Conservation (phyloP, 1,140 invertebrate species). For the Habropoda laboriosa region DNA sequence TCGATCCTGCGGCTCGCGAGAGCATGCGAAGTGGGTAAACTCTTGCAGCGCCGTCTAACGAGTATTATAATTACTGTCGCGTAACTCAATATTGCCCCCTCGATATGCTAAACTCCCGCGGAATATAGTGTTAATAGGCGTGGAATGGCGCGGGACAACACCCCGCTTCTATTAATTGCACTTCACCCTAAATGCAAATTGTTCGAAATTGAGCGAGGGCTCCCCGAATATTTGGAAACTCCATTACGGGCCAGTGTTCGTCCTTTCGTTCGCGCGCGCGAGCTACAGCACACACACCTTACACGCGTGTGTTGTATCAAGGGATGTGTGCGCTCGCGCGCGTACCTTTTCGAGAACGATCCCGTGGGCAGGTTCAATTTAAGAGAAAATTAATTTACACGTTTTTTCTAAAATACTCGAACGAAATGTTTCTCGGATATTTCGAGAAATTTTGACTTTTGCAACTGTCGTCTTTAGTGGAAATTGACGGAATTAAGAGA, state of each 20-base stretch:
- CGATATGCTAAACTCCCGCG: slow-evolving; percentile 79
- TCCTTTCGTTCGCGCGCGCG: slow-evolving; percentile 72
- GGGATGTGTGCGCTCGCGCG: background rate
- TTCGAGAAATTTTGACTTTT: too few species aligned
- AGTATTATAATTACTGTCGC: slow-evolving; percentile 81
- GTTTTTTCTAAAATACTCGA: too few species aligned
- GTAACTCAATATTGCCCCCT: slow-evolving; percentile 79
- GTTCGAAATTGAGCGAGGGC: slow-evolving; percentile 82
- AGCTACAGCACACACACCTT: background rate
- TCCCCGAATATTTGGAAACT: slow-evolving; percentile 82
- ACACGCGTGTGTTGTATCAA: background rate
- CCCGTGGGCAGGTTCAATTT: slow-evolving; percentile 28
- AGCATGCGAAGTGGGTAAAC: slow-evolving; percentile 58
- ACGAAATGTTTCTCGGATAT: too few species aligned
- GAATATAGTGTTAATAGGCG: slow-evolving; percentile 82
- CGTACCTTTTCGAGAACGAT: background rate
- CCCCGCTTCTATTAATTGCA: slow-evolving; percentile 82
- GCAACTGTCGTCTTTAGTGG: too few species aligned
- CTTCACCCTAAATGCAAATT: slow-evolving; percentile 82
- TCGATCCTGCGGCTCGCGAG: slow-evolving; percentile 62
- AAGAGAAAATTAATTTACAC: background rate
- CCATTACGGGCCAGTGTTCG: slow-evolving; percentile 79
- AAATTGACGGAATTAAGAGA: background rate
- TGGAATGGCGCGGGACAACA: slow-evolving; percentile 80
- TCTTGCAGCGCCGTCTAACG: slow-evolving; percentile 77